Evolutionary conservation across 2,888 invertebrate genomes (phyloP).

Genomic region (Bibio marci): DNA sequence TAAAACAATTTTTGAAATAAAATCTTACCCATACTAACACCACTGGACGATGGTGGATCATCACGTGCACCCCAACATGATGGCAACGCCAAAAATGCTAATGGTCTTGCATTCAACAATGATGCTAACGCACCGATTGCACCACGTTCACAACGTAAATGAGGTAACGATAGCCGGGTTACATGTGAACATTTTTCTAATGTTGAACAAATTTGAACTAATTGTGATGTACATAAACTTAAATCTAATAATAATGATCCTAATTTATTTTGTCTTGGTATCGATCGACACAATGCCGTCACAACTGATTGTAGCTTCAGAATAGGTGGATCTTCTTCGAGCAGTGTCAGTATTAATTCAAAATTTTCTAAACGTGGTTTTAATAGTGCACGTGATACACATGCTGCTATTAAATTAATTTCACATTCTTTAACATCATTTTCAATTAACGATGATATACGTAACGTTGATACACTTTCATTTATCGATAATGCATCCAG

Average conservation of each 20-base stretch:
- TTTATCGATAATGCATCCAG: conserved; percentile 32
- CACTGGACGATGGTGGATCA: conserved; percentile 33
- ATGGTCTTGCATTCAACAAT: conserved; percentile 30
- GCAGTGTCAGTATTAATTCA: conserved; percentile 34
- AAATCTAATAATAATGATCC: conserved; percentile 35
- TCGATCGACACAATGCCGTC: conserved; percentile 29
- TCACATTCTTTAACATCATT: conserved; percentile 35
- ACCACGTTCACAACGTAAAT: conserved; percentile 35
- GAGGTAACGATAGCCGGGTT: conserved; percentile 34
- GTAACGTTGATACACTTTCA: conserved; percentile 33
- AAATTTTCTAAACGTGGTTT: conserved; percentile 34
- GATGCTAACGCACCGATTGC: conserved; percentile 33
- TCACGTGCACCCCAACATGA: conserved; percentile 35
- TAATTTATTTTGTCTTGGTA: conserved; percentile 21
- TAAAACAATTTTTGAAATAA: conserved; percentile 4
- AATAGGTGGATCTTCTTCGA: conserved; percentile 34
- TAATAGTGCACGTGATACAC: conserved; percentile 29
- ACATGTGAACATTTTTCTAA: conserved; percentile 33
- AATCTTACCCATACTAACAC: conserved; percentile 32
- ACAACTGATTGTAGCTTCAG: conserved; percentile 34
- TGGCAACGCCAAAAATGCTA: conserved; percentile 32
- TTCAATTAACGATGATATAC: conserved; percentile 33
- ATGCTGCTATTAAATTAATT: conserved; percentile 30
- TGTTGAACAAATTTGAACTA: conserved; percentile 33
- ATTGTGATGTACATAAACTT: conserved; percentile 34